Evolutionary conservation across 2,113 vertebrate species (phyloP), one percentile per base, ranked within the genome.

Genomic region (Pampusana beccarii): DNA sequence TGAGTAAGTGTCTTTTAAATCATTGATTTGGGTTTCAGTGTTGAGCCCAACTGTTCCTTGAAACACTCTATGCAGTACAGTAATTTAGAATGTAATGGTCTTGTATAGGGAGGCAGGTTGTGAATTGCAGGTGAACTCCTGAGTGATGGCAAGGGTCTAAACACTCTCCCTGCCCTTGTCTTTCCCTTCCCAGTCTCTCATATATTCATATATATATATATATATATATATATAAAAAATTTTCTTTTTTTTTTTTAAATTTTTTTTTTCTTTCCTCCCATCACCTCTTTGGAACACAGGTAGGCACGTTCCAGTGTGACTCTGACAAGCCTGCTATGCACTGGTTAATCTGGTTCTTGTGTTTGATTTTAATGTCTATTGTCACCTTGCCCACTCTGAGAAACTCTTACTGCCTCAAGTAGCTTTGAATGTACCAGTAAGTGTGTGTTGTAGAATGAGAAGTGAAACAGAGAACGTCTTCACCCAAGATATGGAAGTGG

Each of bases 101-200:
- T 93, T 2, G 0, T 46, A 2, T 72, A 89, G 89, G 77, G 53
- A 91, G 54, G 79, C 88, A 94, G 80, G 79, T 46, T 92, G 78
- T 90, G 91, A 94, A 84, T 87, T 88, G 83, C 67, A 91, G 79
- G 90, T 84, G 67, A 92, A 44, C 69, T 94, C 33, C 79, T 93
- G 44, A 80, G 36, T 57, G 57, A 88, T 75, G 67, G 33, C 85
- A 66, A 62, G 70, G 36, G 42, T 92, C 74, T 66, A 77, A 86
- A 50, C 44, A 51, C 28, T 82, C 40, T 86, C 42, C 42, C 64
- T 86, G 73, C 65, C 77, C 42, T 80, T 86, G 48, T 58, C 60
- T 80, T 87, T 71, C 51, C 15, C 40, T 71, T 95, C 42, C 33
- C 46, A 38, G 25, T 71, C 25, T 91, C 77, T 92, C 9, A 9